Conservation (phyloP, 2,888 invertebrate species). For the Tineola bisselliella region DNA sequence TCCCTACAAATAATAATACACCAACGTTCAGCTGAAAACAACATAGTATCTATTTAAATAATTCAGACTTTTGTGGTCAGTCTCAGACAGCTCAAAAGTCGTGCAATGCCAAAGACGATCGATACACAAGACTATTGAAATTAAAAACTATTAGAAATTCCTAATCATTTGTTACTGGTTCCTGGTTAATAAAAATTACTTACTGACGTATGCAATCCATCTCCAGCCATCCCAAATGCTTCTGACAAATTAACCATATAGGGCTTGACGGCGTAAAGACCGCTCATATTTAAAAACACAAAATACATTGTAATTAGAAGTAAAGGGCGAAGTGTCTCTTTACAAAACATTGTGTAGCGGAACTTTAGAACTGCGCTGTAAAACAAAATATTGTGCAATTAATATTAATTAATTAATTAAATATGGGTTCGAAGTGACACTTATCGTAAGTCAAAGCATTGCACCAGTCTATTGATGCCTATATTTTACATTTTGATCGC, state of each 20-base stretch:
- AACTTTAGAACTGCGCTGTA: constrained; percentile 37
- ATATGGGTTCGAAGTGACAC: too few relatives aligned
- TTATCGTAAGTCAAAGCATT: too few relatives aligned
- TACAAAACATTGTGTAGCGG: constrained; percentile 52
- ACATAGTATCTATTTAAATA: constrained; percentile 5
- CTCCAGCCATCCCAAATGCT: constrained; percentile 49
- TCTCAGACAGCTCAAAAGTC: too few relatives aligned
- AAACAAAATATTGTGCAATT: neutral
- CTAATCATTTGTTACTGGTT: too few relatives aligned
- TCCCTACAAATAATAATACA: constrained; percentile 48
- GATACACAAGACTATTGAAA: too few relatives aligned
- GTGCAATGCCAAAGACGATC: too few relatives aligned
- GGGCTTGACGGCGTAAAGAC: constrained; percentile 56
- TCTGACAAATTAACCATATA: constrained; percentile 65
- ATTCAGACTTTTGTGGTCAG: too few relatives aligned
- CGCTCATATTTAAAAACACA: constrained; percentile 60
- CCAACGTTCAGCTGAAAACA: constrained; percentile 54
- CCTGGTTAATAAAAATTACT: too few relatives aligned
- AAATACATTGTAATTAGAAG: constrained; percentile 56
- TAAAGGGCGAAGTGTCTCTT: constrained; percentile 61
- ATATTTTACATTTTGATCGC: too few relatives aligned
- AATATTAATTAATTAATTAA: too few relatives aligned
- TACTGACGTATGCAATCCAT: constrained; percentile 51
- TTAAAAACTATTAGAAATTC: too few relatives aligned
- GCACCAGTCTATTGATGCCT: too few relatives aligned